phyloP scores from a whole-genome alignment of 2,113 vertebrate species.

The Dipodomys stephensi region DNA sequence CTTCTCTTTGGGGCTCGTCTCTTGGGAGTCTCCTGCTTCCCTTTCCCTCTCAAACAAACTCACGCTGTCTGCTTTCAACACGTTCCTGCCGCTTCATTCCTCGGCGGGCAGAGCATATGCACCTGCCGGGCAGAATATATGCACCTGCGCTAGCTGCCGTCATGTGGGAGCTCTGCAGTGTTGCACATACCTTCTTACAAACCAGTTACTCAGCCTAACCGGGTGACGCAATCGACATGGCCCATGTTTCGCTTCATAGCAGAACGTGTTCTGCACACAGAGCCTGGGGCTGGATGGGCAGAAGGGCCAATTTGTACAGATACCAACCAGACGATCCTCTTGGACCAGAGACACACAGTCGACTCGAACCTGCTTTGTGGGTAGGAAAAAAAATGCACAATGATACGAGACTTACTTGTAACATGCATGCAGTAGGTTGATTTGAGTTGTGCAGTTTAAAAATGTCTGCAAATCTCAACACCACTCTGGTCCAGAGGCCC shows the following conservation, averaged over 20 bases:
- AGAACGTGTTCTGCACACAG: not conserved
- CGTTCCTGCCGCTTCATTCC: too few relatives aligned
- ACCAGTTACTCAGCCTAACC: too few relatives aligned
- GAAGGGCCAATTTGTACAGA: not conserved
- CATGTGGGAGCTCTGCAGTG: too few relatives aligned
- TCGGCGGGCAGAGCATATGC: too few relatives aligned
- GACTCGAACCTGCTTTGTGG: conserved; percentile 66
- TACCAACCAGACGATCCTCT: rapidly evolving
- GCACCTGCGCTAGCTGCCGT: too few relatives aligned
- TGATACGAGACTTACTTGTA: not conserved
- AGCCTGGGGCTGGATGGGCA: rapidly evolving
- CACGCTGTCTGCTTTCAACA: too few relatives aligned
- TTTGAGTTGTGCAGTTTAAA: not conserved
- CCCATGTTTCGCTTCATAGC: rapidly evolving
- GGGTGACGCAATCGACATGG: not conserved
- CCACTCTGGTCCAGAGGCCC: not conserved
- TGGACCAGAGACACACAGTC: conserved; percentile 41
- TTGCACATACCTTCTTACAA: not conserved
- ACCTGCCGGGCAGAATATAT: too few relatives aligned
- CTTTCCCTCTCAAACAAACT: rapidly evolving
- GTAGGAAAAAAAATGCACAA: not conserved
- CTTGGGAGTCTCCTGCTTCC: not conserved
- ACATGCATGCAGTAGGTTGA: conserved; percentile 53
- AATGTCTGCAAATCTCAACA: conserved; percentile 55
- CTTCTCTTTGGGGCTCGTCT: too few relatives aligned